Conservation (phyloP, 2,888 invertebrate species). For the Orchesellides sinensis region DNA sequence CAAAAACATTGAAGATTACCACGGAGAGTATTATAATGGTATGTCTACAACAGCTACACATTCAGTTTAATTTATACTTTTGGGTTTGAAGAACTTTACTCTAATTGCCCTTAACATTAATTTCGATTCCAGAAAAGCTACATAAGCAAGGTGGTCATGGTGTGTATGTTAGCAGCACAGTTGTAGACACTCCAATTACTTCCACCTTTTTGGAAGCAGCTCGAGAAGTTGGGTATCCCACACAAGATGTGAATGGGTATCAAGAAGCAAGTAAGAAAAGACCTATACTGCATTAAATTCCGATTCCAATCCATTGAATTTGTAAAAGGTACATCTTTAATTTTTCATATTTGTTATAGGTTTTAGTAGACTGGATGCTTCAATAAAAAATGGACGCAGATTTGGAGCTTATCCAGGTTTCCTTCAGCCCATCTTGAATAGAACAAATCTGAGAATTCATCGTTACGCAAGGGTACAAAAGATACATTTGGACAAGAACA, state of each 20-base stretch:
- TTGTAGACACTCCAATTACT: background rate
- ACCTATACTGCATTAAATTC: too few species aligned
- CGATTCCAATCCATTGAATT: too few species aligned
- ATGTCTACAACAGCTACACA: background rate
- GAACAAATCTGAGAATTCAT: conserved; percentile 61
- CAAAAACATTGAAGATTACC: conserved; percentile 68
- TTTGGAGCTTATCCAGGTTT: conserved; percentile 54
- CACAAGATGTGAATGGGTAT: conserved; percentile 49
- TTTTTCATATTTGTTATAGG: background rate
- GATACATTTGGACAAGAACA: conserved; percentile 43
- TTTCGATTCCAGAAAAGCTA: conserved; percentile 5
- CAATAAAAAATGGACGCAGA: conserved; percentile 63
- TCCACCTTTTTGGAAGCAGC: conserved; percentile 54
- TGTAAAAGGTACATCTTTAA: too few species aligned
- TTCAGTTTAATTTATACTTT: background rate
- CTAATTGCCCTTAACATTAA: too few species aligned
- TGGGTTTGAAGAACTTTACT: too few species aligned
- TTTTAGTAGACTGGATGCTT: conserved; percentile 51
- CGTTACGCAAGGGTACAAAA: conserved; percentile 60
- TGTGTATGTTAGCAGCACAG: conserved; percentile 22
- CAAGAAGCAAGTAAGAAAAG: conserved; percentile 49
- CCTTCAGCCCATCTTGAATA: conserved; percentile 44
- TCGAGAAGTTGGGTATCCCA: conserved; percentile 49
- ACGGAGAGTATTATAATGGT: conserved; percentile 61
- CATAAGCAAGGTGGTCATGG: conserved; percentile 45